Evolutionary conservation across 2,797 vertebrate species (phyloP), one percentile per base, ranked within the genome.

Genomic region (Acipenser oxyrinchus): DNA sequence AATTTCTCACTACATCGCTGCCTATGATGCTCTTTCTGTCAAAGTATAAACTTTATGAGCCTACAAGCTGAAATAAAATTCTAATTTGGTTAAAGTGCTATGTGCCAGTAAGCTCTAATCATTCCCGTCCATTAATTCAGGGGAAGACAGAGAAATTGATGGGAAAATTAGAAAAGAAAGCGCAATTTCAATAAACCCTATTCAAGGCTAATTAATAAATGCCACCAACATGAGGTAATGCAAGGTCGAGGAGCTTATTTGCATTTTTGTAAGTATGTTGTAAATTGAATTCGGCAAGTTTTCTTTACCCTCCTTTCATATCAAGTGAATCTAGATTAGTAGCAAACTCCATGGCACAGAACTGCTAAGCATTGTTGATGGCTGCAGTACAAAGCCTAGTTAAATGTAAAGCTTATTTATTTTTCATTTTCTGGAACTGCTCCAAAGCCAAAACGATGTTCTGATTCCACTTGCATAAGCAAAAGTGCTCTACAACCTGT

Each of bases 121-220:
- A 11, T 69, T 73, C 0, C 60, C 68, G 76, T 63, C 73, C 58
- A 68, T 65, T 6, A 68, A 75, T 63, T 49, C 58, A 58, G 0
- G 68, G 7, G 5, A 50, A 64, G 51, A 62, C 63, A 75, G 53
- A 70, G 6, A 65, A 78, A 66, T 5, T 60, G 57, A 71, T 60
- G 10, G 63, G 52, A 75, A 70, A 72, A 75, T 15, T 52, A 37
- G 10, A 77, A 63, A 1, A 3, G 51, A 70, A 75, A 67, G 1
- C 52, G 63, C 11, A 68, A 15, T 48, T 68, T 67, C 48, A 73
- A 72, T 75, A 55, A 75, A 49, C 13, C 62, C 67, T 10, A 10
- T 70, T 70, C 65, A 10, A 69, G 65, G 37, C 51, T 74, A 72
- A 69, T 71, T 81, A 78, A 62, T 71, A 71, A 78, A 75, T 70